phyloP scores from a whole-genome alignment of 92 coral and sea anemone species.

The Zoanthus gigantus region DNA sequence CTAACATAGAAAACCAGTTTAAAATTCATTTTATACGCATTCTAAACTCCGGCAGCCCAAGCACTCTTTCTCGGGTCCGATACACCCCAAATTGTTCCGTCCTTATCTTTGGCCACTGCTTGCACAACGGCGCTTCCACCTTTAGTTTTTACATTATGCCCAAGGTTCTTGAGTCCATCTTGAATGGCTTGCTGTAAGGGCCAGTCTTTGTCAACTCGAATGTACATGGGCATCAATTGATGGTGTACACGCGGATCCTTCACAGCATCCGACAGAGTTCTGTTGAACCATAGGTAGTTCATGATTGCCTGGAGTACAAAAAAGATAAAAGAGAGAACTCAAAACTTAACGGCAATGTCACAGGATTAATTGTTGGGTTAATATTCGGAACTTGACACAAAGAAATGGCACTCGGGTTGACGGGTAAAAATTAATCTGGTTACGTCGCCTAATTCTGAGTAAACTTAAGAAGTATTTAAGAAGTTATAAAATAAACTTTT shows the following conservation, averaged over 20 bases:
- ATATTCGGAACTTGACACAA: background rate
- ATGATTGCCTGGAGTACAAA: conserved; percentile 62
- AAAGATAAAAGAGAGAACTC: background rate
- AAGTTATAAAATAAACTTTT: too few species aligned
- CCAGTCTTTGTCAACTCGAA: conserved; percentile 66
- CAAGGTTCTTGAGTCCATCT: conserved; percentile 57
- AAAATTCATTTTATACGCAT: background rate
- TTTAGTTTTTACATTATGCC: conserved; percentile 55
- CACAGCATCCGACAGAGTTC: conserved; percentile 69
- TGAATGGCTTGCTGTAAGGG: conserved; percentile 63
- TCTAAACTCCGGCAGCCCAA: conserved; percentile 76
- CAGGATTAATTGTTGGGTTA: background rate
- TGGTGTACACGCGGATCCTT: conserved; percentile 75
- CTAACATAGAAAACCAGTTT: too few species aligned
- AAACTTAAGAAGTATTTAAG: too few species aligned
- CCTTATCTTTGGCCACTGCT: conserved; percentile 67
- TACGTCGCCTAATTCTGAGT: too few species aligned
- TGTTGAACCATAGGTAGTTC: conserved; percentile 82
- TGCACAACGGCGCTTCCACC: conserved; percentile 69
- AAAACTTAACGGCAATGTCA: background rate
- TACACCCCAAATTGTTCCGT: conserved; percentile 70
- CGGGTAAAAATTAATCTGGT: too few species aligned
- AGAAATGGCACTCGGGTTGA: background rate
- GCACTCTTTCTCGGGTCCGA: conserved; percentile 79
- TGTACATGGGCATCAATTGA: conserved; percentile 76